Evolutionary conservation across 53 echinoderm and acorn worm genomes (phyloP).

Genomic region (Echinarachnius parma): DNA sequence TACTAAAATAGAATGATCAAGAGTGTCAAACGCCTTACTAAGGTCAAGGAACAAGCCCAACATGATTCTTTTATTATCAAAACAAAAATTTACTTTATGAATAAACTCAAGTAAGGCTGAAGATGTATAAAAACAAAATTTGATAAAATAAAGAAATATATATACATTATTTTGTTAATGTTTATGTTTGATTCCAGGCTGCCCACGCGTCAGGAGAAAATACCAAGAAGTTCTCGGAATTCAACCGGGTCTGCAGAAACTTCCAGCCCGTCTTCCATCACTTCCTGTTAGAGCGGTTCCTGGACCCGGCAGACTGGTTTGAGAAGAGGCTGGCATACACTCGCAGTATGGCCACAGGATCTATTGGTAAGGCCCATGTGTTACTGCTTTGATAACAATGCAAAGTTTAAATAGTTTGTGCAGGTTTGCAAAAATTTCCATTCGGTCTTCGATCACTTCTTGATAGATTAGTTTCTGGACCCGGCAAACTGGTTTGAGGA

Average conservation of each 20-base stretch:
- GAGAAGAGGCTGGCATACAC: slow-evolving; percentile 89
- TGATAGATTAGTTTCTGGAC: slow-evolving; percentile 86
- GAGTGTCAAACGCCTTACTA: too few relatives aligned
- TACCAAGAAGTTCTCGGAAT: slow-evolving; percentile 55
- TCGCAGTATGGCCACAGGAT: slow-evolving; percentile 93
- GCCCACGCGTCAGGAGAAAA: slow-evolving; percentile 66
- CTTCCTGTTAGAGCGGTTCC: slow-evolving; percentile 94
- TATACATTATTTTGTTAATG: too few relatives aligned
- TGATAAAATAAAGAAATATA: too few relatives aligned
- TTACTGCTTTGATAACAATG: slow-evolving; percentile 44
- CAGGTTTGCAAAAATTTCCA: slow-evolving; percentile 62
- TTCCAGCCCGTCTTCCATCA: slow-evolving; percentile 95
- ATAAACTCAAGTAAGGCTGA: too few relatives aligned
- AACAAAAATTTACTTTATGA: too few relatives aligned
- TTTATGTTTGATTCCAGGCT: slow-evolving; percentile 41
- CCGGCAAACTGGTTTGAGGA: slow-evolving; percentile 85
- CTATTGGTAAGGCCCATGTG: slow-evolving; percentile 70
- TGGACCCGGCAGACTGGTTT: slow-evolving; percentile 95
- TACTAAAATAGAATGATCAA: too few relatives aligned
- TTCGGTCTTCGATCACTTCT: slow-evolving; percentile 89
- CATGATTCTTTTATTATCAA: too few relatives aligned
- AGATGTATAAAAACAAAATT: too few relatives aligned
- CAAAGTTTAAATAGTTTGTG: slow-evolving; percentile 47
- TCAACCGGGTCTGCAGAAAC: slow-evolving; percentile 46
- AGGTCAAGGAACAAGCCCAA: too few relatives aligned